Percentiles rank a stretch among this genome's conserved stretches.
Evolutionary conservation across 2,888 invertebrate genomes (phyloP).

Genomic region (Caenorhabditis drosophilae): DNA sequence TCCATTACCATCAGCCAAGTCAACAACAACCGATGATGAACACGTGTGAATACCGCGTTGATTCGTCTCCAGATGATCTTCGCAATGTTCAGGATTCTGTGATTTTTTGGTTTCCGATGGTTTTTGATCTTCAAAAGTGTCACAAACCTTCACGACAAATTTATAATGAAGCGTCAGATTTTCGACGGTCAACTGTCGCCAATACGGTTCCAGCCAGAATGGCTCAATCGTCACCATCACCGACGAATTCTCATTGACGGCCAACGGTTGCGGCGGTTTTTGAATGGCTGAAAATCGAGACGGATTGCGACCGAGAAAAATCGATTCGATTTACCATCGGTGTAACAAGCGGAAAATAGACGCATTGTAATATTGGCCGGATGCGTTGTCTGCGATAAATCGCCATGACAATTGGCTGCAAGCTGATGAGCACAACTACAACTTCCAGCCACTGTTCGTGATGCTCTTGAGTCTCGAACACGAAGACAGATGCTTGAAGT

Average conservation of each 20-base stretch:
- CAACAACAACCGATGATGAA: constrained; percentile 19
- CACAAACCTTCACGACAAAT: constrained; percentile 50
- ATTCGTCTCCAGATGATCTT: constrained; percentile 41
- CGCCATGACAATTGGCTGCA: constrained; percentile 52
- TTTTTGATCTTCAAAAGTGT: neutral
- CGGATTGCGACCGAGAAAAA: too few species aligned
- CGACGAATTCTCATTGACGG: constrained; percentile 52
- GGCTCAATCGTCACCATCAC: constrained; percentile 64
- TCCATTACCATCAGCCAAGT: constrained; percentile 25
- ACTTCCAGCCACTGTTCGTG: constrained; percentile 30
- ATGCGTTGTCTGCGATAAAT: constrained; percentile 30
- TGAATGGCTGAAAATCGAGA: constrained; percentile 62
- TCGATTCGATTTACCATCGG: constrained; percentile 28
- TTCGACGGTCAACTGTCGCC: constrained; percentile 55
- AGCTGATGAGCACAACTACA: constrained; percentile 52
- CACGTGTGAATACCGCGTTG: constrained; percentile 28
- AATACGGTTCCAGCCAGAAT: constrained; percentile 66
- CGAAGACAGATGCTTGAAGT: constrained; percentile 50
- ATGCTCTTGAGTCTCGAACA: constrained; percentile 32
- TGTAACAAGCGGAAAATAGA: constrained; percentile 44
- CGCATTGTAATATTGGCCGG: constrained; percentile 55
- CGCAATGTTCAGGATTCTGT: constrained; percentile 58
- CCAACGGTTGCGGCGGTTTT: constrained; percentile 57
- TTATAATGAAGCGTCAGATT: constrained; percentile 62
- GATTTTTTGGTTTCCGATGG: constrained; percentile 2